Conservation (phyloP, 2,888 invertebrate species). For the Lobophora halterata region DNA sequence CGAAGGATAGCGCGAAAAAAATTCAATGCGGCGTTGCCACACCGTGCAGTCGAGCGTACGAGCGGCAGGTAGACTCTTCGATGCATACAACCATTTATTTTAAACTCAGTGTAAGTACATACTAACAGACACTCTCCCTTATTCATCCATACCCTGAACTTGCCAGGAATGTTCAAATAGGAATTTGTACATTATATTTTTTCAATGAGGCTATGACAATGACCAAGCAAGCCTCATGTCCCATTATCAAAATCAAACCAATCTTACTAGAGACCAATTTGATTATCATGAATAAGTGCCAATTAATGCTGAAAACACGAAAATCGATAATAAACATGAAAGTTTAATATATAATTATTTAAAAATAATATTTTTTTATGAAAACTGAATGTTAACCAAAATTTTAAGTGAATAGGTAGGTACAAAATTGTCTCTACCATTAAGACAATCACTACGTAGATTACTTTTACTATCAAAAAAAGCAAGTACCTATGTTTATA, state of each 20-base stretch:
- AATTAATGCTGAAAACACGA: slow-evolving; percentile 30
- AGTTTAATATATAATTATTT: no score
- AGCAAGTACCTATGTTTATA: slow-evolving; percentile 2
- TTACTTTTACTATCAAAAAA: slow-evolving; percentile 4
- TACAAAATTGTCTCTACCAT: background rate
- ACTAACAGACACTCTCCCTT: slow-evolving; percentile 70
- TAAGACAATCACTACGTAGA: slow-evolving; percentile 1
- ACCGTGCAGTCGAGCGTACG: slow-evolving; percentile 70
- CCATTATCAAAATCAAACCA: slow-evolving; percentile 28
- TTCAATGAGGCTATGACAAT: background rate
- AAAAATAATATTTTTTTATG: no score
- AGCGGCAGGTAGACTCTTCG: slow-evolving; percentile 68
- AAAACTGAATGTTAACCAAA: background rate
- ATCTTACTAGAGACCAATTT: slow-evolving; percentile 58
- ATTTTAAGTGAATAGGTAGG: background rate
- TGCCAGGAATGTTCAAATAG: no score
- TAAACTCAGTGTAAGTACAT: slow-evolving; percentile 45
- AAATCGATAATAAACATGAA: slow-evolving; percentile 14
- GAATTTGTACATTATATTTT: background rate
- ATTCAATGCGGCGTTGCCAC: slow-evolving; percentile 75
- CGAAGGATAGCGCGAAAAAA: slow-evolving; percentile 72
- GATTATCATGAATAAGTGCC: slow-evolving; percentile 31
- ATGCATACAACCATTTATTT: slow-evolving; percentile 55
- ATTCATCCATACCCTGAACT: no score
- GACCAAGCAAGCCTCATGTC: slow-evolving; percentile 61